Base-by-base conservation (phyloP, 2,113 vertebrate species). In the Albula glossodonta region DNA sequence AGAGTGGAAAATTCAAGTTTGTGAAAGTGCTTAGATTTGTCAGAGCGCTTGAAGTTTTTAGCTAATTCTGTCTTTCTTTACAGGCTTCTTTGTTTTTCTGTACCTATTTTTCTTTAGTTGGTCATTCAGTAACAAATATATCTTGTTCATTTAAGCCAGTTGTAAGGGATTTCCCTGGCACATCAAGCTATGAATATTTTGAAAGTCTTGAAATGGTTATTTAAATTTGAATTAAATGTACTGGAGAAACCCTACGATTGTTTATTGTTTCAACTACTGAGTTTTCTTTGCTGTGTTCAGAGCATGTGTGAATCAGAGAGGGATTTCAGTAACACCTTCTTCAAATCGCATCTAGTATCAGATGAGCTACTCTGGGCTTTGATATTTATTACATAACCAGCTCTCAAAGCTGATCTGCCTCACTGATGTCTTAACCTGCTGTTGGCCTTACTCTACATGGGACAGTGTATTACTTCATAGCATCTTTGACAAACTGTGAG, bases 401-500 rank as follows among this genome's bases (percentile, higher is more conserved):
- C 85, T 31, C 70, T 74, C 22, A 74, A 74, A 8, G 70, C 17
- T 91, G 91, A 93, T 92, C 92, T 87, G 70, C 70, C 70, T 25
- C 88, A 89, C 93, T 89, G 91, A 89, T 87, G 88, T 89, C 88
- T 91, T 84, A 90, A 86, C 84, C 83, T 88, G 79, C 83, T 48
- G 25, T 13, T 84, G 89, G 90, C 91, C 93, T 93, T 90, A 88
- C 89, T 90, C 90, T 92, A 82, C 86, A 9, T 88, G 49, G 90
- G 88, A 90, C 90, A 85, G 84, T 51, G 31, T 84, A 84, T 2
- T 79, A 4, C 80, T 87, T 49, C 82, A 92, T 91, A 91, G 89
- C 86, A 86, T 70, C 49, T 53, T 31, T 4, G 87, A 85, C 91
- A 89, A 77, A n/a, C 41, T 63, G 41, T 70, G 56, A 80, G 51